These are phyloP conservation scores for Clepsis dumicolana DNA, from an alignment of 2,888 invertebrate genomes.

Conservation along the genomic window DNA sequence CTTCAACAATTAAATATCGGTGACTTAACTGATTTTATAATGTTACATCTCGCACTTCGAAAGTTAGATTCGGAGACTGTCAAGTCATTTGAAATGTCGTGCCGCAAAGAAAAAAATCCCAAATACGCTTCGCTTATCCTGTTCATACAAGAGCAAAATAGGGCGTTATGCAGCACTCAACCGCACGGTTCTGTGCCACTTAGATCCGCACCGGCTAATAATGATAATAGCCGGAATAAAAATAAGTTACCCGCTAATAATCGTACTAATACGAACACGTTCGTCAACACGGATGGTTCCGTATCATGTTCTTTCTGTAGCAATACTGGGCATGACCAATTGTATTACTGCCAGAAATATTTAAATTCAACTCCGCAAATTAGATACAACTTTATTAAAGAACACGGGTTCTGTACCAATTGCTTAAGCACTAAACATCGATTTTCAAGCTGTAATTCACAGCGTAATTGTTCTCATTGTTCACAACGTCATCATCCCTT, in stretches of 20 bases:
- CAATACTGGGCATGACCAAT: background rate
- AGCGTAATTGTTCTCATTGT: background rate
- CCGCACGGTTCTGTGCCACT: background rate
- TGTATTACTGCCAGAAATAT: background rate
- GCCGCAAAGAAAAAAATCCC: background rate
- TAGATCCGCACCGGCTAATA: background rate
- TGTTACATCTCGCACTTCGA: background rate
- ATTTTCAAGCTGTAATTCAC: background rate
- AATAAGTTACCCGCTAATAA: background rate
- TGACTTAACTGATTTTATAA: background rate
- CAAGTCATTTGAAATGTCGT: background rate
- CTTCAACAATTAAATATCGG: too few species aligned
- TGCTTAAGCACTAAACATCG: background rate
- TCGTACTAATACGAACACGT: background rate
- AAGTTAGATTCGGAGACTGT: constrained; percentile 5
- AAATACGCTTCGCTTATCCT: constrained; percentile 1
- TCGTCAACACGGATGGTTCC: constrained; percentile 1
- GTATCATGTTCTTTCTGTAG: background rate
- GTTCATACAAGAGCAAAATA: background rate
- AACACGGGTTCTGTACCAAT: background rate
- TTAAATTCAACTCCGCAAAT: background rate
- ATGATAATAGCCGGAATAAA: background rate
- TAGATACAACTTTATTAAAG: background rate
- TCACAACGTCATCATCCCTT: background rate
- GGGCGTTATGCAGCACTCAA: background rate